Conservation (phyloP, 2,113 vertebrate genomes). For the Oncorhynchus nerka region DNA sequence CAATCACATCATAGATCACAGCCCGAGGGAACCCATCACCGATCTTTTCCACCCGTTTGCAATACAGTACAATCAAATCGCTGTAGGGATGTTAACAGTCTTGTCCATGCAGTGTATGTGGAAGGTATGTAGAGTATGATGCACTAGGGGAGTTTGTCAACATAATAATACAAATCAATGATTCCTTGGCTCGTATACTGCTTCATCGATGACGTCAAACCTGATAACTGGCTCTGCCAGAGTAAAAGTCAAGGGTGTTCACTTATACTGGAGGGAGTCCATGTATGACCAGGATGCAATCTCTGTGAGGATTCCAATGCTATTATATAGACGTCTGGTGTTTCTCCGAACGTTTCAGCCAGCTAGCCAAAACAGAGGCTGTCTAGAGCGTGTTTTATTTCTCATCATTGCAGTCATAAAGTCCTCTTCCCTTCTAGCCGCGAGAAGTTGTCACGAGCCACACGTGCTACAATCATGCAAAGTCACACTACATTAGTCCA, state of each 20-base stretch:
- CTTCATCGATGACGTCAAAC: neutral
- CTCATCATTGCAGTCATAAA: neutral
- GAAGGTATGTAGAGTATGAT: neutral
- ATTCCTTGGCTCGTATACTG: too few species aligned
- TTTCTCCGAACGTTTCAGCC: neutral
- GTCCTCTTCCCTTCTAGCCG: neutral
- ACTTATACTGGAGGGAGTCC: neutral
- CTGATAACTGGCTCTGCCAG: neutral
- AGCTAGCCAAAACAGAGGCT: neutral
- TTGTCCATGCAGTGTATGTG: neutral
- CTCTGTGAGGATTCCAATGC: neutral
- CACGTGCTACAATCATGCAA: neutral
- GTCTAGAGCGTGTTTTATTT: neutral
- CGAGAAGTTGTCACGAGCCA: neutral
- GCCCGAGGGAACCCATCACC: neutral
- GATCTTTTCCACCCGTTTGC: neutral
- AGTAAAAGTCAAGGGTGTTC: neutral
- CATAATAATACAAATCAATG: neutral
- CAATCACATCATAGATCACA: neutral
- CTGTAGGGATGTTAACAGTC: constrained; percentile 8
- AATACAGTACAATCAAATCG: constrained; percentile 16
- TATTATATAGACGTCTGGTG: neutral
- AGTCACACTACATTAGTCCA: constrained; percentile 20
- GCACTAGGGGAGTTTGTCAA: neutral
- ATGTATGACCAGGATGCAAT: neutral